Percentiles rank a stretch among this genome's conserved stretches.
Conservation (phyloP, 1,140 invertebrate genomes). For the Nephotettix cincticeps region DNA sequence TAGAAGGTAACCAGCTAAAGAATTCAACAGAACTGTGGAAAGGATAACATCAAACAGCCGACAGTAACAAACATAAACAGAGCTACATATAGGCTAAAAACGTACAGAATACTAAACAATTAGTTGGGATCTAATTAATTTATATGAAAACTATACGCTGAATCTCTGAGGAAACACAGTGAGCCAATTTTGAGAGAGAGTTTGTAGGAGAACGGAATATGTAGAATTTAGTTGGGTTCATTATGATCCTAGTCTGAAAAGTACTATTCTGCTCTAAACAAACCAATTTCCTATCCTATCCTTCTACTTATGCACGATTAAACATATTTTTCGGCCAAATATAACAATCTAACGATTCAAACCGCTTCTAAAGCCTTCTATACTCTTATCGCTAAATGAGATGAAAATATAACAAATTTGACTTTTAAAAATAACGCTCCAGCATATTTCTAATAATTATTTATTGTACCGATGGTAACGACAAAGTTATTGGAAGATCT, state of each 20-base stretch:
- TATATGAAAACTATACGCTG: too few species aligned
- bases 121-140: too few species aligned
- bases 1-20: too few species aligned
- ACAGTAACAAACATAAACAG: neutral
- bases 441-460: neutral
- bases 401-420: neutral
- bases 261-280: neutral
- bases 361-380: neutral
- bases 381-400: neutral
- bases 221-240: too few species aligned
- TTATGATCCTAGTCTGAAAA: too few species aligned
- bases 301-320: neutral
- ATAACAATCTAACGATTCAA: neutral
- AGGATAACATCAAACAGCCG: neutral
- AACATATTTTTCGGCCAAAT: neutral
- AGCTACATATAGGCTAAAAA: neutral
- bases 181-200: too few species aligned
- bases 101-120: neutral
- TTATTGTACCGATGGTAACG: slow-evolving; percentile 16
- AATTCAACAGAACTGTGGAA: neutral
- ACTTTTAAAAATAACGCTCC: neutral
- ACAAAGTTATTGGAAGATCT: slow-evolving; percentile 8
- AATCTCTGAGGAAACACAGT: too few species aligned
- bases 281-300: neutral
- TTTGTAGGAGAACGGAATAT: too few species aligned